phyloP scores from a whole-genome alignment of 2,888 invertebrate genomes.

The Drosophila mettleri region DNA sequence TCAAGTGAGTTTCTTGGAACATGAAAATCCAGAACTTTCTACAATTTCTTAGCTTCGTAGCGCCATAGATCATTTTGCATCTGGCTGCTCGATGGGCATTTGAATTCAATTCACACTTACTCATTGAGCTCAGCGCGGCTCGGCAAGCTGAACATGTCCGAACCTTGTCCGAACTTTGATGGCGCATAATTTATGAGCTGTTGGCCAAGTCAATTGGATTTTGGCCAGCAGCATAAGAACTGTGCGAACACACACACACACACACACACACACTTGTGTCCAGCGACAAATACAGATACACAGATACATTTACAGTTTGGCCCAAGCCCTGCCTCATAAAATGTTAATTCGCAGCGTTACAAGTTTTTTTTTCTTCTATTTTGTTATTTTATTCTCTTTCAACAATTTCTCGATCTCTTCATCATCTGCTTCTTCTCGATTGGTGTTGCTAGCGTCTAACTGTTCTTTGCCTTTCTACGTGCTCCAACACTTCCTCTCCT shows the following conservation, averaged over 20 bases:
- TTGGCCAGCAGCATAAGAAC: conserved; percentile 24
- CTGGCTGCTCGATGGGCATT: conserved; percentile 22
- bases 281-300: conserved; percentile 13
- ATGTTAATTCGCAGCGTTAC: conserved; percentile 65
- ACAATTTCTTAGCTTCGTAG: neutral
- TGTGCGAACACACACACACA: conserved; percentile 8
- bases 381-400: too few relatives aligned
- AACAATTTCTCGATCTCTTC: conserved; percentile 44
- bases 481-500: conserved; percentile 6
- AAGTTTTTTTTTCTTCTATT: conserved; percentile 32
- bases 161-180: too few relatives aligned
- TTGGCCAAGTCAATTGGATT: conserved; percentile 54
- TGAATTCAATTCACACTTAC: conserved; percentile 47
- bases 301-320: conserved; percentile 25
- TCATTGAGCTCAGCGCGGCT: conserved; percentile 39
- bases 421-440: neutral
- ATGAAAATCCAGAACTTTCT: too few relatives aligned
- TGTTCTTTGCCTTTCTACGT: conserved; percentile 61
- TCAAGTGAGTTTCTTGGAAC: too few relatives aligned
- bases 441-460: conserved; percentile 47
- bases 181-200: conserved; percentile 57
- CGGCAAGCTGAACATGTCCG: conserved; percentile 13
- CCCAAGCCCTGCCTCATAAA: conserved; percentile 55
- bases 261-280: too few relatives aligned
- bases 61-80: conserved; percentile 22